Base-by-base conservation (phyloP, 2,888 invertebrate genomes). In the Blastobasis lacticolella region DNA sequence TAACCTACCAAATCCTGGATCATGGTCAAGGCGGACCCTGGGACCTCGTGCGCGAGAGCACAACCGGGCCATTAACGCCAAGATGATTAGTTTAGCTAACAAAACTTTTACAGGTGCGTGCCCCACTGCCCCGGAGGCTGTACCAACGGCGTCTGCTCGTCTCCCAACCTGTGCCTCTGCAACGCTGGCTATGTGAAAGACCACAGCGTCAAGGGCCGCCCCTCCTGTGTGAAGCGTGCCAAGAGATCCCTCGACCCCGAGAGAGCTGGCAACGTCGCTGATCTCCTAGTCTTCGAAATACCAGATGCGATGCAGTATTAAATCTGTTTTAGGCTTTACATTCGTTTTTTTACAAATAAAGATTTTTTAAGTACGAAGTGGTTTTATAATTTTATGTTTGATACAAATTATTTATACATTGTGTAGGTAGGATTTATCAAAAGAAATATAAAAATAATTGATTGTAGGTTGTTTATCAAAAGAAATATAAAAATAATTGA, bases 121-220 rank as follows among this genome's bases (percentile, higher is more conserved):
- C 90, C 92, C 0, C 77, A 90, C 57, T 94, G 94, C 62, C 86
- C 90, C 0, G 90, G 90, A n/a, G 94, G 94, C 0, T 95, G 95
- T 61, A 85, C 87, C 6, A 94, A 94, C 66, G 95, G 94, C 0
- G 85, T 89, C 23, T 95, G 95, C 62, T 90, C 93, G 0, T 90
- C 91, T 0, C 94, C 94, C 0, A 92, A 94, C 73, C 90, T 92
- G 64, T 95, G 95, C 67, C 88, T 93, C 54, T 95, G 95, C 65
- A 91, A 92, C 61, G 85, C 89, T 0, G 94, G 94, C 0, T 94
- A 86, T 68, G 73, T 84, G 51, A 93, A 92, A 62, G 91, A 92
- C 62, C 73, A 79, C 57, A 90, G 87, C 37, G 87, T 90, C 1
- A 92, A 92, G 63, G 91, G 91, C 1, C 89, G 91, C n/a, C 89